Conservation (phyloP, 2,113 vertebrate species). For the Pangasianodon gigas region DNA sequence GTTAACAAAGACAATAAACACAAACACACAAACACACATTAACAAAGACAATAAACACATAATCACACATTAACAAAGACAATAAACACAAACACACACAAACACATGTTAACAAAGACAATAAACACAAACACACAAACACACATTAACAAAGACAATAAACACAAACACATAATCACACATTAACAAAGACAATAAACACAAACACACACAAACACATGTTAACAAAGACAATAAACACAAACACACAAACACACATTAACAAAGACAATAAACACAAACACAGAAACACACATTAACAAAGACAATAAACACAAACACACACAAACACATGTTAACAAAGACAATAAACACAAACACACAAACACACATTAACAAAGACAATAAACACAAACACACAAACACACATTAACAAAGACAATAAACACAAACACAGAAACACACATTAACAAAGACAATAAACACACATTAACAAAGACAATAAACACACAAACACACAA, state of each 20-base stretch:
- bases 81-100: neutral
- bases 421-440: neutral
- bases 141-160: neutral
- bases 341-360: neutral
- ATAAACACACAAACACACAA: too few relatives aligned
- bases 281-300: too few relatives aligned
- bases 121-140: neutral
- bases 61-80: neutral
- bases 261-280: too few relatives aligned
- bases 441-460: neutral
- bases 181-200: too few relatives aligned
- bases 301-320: neutral
- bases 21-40: neutral
- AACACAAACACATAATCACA: too few relatives aligned
- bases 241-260: neutral
- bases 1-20: neutral
- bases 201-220: too few relatives aligned
- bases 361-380: neutral
- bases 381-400: neutral
- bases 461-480: neutral
- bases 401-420: neutral
- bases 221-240: neutral
- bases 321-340: neutral
- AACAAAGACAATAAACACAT: conserved; percentile 30
- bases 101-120: too few relatives aligned